phyloP scores from a whole-genome alignment of 1,140 invertebrate genomes.

The Lordiphosa stackelbergi region DNA sequence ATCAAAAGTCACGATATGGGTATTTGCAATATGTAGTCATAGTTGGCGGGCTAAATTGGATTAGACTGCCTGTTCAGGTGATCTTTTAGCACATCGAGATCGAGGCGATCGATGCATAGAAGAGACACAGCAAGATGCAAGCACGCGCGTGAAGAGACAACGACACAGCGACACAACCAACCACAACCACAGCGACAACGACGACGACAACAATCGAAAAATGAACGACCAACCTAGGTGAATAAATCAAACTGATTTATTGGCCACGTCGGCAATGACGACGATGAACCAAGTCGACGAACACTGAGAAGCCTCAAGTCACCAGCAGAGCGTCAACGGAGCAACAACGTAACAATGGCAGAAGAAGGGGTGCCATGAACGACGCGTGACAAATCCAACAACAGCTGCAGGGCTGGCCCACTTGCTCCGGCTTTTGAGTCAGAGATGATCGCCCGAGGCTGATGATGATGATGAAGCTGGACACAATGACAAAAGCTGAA shows the following conservation, averaged over 20 bases:
- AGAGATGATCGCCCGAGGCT: background rate
- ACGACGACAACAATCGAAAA: conserved; percentile 59
- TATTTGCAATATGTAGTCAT: conserved; percentile 47
- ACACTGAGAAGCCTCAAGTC: no score
- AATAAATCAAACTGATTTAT: conserved; percentile 75
- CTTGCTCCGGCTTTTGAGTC: conserved; percentile 24
- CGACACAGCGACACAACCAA: conserved; percentile 28
- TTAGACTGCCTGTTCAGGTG: conserved; percentile 41
- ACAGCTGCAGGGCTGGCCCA: conserved; percentile 33
- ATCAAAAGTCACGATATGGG: conserved; percentile 70
- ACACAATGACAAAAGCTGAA: no score
- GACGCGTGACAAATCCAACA: conserved; percentile 50
- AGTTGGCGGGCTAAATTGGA: conserved; percentile 41
- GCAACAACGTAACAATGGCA: conserved; percentile 43
- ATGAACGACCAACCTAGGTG: conserved; percentile 46
- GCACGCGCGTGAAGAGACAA: conserved; percentile 59
- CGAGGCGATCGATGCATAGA: conserved; percentile 27
- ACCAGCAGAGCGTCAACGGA: conserved; percentile 9
- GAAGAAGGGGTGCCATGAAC: conserved; percentile 19
- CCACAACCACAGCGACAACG: conserved; percentile 29
- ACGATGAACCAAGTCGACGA: conserved; percentile 30
- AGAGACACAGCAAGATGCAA: conserved; percentile 38
- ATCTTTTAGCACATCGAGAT: conserved; percentile 37
- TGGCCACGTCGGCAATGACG: conserved; percentile 54
- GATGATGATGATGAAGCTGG: no score